Conservation (phyloP, 1,140 invertebrate species). For the Cherax destructor region DNA sequence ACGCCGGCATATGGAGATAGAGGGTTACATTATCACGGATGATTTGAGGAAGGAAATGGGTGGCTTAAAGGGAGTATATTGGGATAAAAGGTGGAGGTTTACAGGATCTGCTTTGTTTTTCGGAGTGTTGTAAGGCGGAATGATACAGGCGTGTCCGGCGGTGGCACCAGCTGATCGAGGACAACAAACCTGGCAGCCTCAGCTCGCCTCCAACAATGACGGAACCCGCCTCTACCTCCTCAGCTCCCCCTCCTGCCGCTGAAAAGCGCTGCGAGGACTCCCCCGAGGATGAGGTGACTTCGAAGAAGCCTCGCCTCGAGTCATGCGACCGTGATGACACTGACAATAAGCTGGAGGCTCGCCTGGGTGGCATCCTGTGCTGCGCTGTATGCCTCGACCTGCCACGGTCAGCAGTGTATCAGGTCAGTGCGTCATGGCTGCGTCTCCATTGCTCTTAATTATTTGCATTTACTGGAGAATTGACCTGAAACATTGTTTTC, state of each 20-base stretch:
- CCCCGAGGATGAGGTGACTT: constrained; percentile 57
- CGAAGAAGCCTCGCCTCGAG: constrained; percentile 52
- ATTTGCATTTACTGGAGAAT: neutral
- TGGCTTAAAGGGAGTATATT: no score
- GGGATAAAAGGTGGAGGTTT: neutral
- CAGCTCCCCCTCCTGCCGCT: neutral
- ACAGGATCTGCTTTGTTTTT: constrained; percentile 66
- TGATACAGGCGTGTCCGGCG: constrained; percentile 62
- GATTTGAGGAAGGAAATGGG: no score
- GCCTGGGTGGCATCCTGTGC: constrained; percentile 93
- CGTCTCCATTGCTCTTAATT: neutral
- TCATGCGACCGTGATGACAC: constrained; percentile 56
- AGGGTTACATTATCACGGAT: no score
- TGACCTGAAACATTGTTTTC: neutral
- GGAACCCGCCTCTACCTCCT: constrained; percentile 68
- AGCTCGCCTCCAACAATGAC: constrained; percentile 54
- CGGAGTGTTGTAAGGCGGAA: neutral
- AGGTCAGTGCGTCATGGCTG: constrained; percentile 80
- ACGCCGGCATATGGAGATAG: no score
- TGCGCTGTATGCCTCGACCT: constrained; percentile 97
- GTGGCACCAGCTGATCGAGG: constrained; percentile 67
- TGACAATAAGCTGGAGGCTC: constrained; percentile 86
- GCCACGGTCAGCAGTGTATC: constrained; percentile 92
- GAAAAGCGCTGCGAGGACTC: constrained; percentile 72
- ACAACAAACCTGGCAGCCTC: constrained; percentile 51